Base-by-base conservation (phyloP, 2,888 invertebrate species). In the Lasioglossum lativentre region DNA sequence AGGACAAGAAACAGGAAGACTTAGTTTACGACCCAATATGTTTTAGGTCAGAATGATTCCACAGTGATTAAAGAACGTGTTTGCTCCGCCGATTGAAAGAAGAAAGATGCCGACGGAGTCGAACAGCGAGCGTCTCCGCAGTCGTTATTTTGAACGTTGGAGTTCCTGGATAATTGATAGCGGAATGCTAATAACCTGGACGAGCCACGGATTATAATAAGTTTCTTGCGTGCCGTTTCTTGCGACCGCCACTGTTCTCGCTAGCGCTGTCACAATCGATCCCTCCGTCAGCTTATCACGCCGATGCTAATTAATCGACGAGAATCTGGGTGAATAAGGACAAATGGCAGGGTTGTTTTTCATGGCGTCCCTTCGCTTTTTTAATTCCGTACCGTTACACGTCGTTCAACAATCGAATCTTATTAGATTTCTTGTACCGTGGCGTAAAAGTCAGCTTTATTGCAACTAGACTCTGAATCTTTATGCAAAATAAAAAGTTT, bases 131-230 rank as follows among this genome's bases (percentile, higher is more conserved):
- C 66, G 74, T 40, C 47, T 34, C 40, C 23, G 34, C 63, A 79
- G 73, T 87, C 77, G 80, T 86, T 83, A 83, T 70, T 87, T 83
- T 80, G 78, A 83, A 75, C 83, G 72, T 47, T 40, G 66, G 71
- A 66, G 72, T 80, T 75, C 90, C 88, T 86, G 92, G 91, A 94
- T 94, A 94, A 94, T 94, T 94, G 93, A 94, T 94, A 94, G 93
- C 93, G 91, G 93, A 94, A 94, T 94, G 94, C 94, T 94, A 94
- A 94, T 94, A 93, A 94, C 92, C 91, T 89, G 93, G 88, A 94
- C 94, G 93, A 92, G 93, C 93, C 92, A 88, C 90, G 93, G 93
- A 94, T 94, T 92, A 92, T 94, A 94, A 94, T 94, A 92, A 89
- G 91, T 91, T 93, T 94, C 92, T 94, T 93, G 90, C 86, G 88